Evolutionary conservation across 2,113 vertebrate species (phyloP), one percentile per base, ranked within the genome.

Genomic region (Caranx ignobilis): DNA sequence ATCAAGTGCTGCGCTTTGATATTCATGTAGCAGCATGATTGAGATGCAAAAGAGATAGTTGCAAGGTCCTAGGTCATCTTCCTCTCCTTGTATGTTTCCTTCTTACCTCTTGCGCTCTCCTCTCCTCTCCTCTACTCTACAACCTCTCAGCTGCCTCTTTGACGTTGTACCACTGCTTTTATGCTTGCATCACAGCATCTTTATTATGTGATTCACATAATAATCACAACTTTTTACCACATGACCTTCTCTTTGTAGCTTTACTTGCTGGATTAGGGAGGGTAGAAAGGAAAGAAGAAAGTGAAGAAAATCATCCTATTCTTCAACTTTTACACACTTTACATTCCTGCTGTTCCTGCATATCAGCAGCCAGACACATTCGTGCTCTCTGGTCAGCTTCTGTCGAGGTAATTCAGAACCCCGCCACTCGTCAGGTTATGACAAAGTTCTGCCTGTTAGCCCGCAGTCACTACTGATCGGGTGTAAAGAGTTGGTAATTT

Each of bases 1-100:
- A 72, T 89, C 84, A 88, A 67, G 32, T 78, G 64, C 75, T 75
- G 15, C 1, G 81, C 91, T 92, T 92, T 93, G 89, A 92, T 93
- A 90, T 93, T 93, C 87, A 90, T 88, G 81, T 21, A 69, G 52
- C 50, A 56, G 39, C 54, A 1, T 74, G 77, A 85, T 91, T 90
- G 81, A 85, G 82, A 92, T 93, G 87, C 89, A 84, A 71, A 89
- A 48, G 65, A 82, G 86, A 79, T 48, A 31, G 57, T 81, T 75
- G 79, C 84, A 50, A 77, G 87, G 88, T 88, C 87, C 74, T 26
- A 85, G 92, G 89, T 91, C 88, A 79, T 79, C 69, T 47, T 84
- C 79, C 54, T 66, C 35, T 71, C 43, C 55, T 87, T 41, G 21
- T 37, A 35, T 55, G 54, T 78, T 80, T 77, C 48, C 57, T 69